Percentiles rank a stretch among this genome's conserved stretches.
Evolutionary conservation across 2,113 vertebrate genomes (phyloP).

Genomic region (Xenus cinereus): DNA sequence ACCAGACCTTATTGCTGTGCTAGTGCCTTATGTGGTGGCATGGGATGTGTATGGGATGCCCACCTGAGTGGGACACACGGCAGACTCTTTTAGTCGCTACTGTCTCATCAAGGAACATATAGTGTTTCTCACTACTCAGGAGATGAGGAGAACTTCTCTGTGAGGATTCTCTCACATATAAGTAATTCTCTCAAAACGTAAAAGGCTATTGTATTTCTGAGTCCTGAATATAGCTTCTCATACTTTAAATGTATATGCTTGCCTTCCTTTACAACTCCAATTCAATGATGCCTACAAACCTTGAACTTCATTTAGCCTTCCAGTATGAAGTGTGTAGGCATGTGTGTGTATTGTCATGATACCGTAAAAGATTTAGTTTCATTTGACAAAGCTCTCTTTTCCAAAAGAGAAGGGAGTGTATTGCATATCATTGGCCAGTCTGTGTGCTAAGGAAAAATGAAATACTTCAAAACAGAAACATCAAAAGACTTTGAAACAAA

Average conservation of each 20-base stretch:
- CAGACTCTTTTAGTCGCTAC: background rate
- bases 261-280: background rate
- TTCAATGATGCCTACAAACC: background rate
- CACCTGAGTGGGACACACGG: background rate
- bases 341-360: background rate
- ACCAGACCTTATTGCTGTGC: background rate
- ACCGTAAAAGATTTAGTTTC: background rate
- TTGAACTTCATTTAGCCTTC: background rate
- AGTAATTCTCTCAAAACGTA: background rate
- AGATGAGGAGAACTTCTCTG: background rate
- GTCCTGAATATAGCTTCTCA: background rate
- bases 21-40: background rate
- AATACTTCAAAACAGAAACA: conserved; percentile 20
- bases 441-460: background rate
- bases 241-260: background rate
- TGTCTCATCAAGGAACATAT: background rate
- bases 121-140: background rate
- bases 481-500: conserved; percentile 31
- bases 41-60: too few species aligned
- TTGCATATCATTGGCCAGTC: background rate
- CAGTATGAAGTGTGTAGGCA: background rate
- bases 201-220: background rate
- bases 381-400: background rate
- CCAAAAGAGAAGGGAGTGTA: background rate
- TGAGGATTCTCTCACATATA: background rate